Percentiles rank a stretch among this genome's conserved stretches.
These are phyloP conservation scores for Oligia fasciuncula DNA, from an alignment of 2,888 invertebrate genomes.

Conservation along the genomic window DNA sequence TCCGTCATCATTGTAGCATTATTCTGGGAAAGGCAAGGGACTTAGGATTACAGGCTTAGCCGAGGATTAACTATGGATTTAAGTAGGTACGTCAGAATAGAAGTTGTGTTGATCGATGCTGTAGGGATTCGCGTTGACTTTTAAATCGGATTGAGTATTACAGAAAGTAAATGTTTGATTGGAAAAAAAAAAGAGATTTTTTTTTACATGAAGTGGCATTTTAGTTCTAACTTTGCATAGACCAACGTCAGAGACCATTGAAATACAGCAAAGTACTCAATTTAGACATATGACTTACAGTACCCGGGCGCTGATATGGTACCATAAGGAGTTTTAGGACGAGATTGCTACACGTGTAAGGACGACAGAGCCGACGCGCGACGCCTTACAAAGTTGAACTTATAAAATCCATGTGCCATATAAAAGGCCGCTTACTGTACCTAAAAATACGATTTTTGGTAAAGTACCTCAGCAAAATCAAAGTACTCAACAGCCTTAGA, in stretches of 20 bases:
- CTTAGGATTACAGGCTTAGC: slow-evolving; percentile 56
- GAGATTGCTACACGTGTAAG: background rate
- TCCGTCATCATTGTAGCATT: slow-evolving; percentile 83
- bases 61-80: slow-evolving; percentile 57
- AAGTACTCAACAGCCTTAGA: slow-evolving; percentile 85
- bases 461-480: slow-evolving; percentile 82
- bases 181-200: background rate
- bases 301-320: background rate
- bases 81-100: slow-evolving; percentile 38
- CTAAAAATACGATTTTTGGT: background rate
- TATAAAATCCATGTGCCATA: background rate
- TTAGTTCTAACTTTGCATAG: background rate
- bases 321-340: background rate
- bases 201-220: background rate
- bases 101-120: slow-evolving; percentile 60
- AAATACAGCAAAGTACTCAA: background rate
- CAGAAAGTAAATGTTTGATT: slow-evolving; percentile 34
- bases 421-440: background rate
- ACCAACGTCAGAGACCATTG: background rate
- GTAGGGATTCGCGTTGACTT: slow-evolving; percentile 58
- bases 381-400: background rate
- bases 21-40: slow-evolving; percentile 70
- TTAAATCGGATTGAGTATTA: slow-evolving; percentile 40
- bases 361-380: background rate
- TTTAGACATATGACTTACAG: background rate